Conservation (phyloP, 1,140 invertebrate species). For the Nebria ingens region DNA sequence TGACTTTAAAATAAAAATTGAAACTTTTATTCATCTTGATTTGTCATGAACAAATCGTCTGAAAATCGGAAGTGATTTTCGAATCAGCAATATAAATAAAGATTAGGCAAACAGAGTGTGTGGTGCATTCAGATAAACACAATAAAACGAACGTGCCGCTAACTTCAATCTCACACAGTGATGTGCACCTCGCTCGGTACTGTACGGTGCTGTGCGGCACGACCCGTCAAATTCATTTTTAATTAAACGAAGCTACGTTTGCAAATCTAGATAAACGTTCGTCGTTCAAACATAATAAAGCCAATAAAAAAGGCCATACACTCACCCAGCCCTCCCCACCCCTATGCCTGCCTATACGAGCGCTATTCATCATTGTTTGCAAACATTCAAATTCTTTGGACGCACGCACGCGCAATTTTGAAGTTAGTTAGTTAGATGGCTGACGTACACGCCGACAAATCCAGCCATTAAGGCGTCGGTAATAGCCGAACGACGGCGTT, state of each 20-base stretch:
- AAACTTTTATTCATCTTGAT: too few relatives aligned
- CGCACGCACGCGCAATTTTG: neutral
- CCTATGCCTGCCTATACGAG: slow-evolving; percentile 12
- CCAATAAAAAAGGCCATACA: slow-evolving; percentile 12
- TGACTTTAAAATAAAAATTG: too few relatives aligned
- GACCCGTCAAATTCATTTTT: slow-evolving; percentile 18
- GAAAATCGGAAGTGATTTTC: too few relatives aligned
- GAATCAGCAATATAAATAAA: too few relatives aligned
- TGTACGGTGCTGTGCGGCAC: too few relatives aligned
- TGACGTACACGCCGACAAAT: slow-evolving; percentile 31
- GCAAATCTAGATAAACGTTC: slow-evolving; percentile 10
- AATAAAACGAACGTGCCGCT: too few relatives aligned
- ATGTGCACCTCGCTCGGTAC: too few relatives aligned
- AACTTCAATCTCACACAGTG: too few relatives aligned
- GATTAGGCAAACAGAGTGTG: too few relatives aligned
- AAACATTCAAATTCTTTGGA: slow-evolving; percentile 21
- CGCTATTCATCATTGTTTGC: slow-evolving; percentile 34
- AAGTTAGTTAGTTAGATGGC: neutral
- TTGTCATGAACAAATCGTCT: too few relatives aligned
- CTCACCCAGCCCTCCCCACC: slow-evolving; percentile 5
- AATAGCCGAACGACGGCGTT: slow-evolving; percentile 32
- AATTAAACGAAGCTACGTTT: slow-evolving; percentile 21
- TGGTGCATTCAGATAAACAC: too few relatives aligned
- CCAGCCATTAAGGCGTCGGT: slow-evolving; percentile 34
- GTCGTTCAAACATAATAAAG: slow-evolving; percentile 24